Percentiles rank a stretch among this genome's conserved stretches.
These are phyloP conservation scores for Hydroisotoma schaefferi DNA, from an alignment of 2,888 invertebrate genomes.

Conservation along the genomic window DNA sequence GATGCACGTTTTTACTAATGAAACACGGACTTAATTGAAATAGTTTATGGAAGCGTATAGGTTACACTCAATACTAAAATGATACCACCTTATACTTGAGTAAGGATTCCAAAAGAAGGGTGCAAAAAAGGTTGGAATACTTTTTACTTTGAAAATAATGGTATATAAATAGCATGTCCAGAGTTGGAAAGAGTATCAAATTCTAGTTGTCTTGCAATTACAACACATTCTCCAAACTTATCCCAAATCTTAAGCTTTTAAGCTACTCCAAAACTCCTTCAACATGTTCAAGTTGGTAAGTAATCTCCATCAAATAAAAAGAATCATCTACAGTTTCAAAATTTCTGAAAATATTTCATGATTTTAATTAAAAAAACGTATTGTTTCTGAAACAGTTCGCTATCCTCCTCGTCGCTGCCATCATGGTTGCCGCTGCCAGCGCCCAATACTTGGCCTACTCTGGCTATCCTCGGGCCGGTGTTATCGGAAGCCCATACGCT, in stretches of 20 bases:
- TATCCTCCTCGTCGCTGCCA: conserved; percentile 17
- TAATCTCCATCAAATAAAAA: background rate
- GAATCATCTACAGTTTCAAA: background rate
- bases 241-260: conserved; percentile 5
- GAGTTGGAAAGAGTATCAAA: background rate
- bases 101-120: too few relatives aligned
- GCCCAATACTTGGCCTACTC: conserved; percentile 12
- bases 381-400: conserved; percentile 7
- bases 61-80: too few relatives aligned
- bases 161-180: background rate
- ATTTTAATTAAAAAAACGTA: background rate
- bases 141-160: background rate
- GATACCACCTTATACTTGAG: too few relatives aligned
- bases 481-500: conserved; percentile 2
- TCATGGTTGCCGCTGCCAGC: conserved; percentile 15
- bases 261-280: background rate
- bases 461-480: conserved; percentile 17
- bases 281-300: conserved; percentile 24
- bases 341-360: background rate
- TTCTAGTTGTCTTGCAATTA: background rate
- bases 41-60: too few relatives aligned
- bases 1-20: too few relatives aligned
- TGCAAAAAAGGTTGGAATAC: background rate
- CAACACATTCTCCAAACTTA: background rate
- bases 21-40: too few relatives aligned